Conservation (phyloP, 1,140 invertebrate genomes). For the Amphibalanus amphitrite region DNA sequence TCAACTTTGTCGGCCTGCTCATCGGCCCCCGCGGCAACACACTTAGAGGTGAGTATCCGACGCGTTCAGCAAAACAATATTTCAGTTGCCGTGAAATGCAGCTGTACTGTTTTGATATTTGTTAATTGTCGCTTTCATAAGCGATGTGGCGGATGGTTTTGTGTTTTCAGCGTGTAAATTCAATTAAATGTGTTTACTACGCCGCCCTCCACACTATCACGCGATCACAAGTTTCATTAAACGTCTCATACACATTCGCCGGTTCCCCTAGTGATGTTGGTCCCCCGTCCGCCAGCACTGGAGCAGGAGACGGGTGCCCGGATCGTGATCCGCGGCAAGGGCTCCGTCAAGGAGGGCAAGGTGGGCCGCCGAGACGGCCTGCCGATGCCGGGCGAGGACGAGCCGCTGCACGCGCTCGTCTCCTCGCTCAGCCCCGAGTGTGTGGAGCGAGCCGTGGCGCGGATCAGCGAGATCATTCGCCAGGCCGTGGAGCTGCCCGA, state of each 20-base stretch:
- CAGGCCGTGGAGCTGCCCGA: slow-evolving; percentile 97
- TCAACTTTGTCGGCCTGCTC: slow-evolving; percentile 96
- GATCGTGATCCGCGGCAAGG: slow-evolving; percentile 98
- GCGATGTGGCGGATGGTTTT: too few species aligned
- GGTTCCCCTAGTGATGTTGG: too few species aligned
- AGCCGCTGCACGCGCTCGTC: slow-evolving; percentile 97
- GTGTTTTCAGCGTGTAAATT: too few species aligned
- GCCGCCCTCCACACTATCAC: too few species aligned
- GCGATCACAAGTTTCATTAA: too few species aligned
- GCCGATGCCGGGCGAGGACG: slow-evolving; percentile 96
- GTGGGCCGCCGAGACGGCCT: slow-evolving; percentile 93
- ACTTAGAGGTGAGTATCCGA: slow-evolving; percentile 59
- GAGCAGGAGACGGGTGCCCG: slow-evolving; percentile 95
- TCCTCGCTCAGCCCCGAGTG: slow-evolving; percentile 92
- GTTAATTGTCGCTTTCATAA: too few species aligned
- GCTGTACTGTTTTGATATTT: too few species aligned
- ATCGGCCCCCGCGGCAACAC: slow-evolving; percentile 99
- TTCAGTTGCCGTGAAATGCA: too few species aligned
- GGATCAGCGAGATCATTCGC: slow-evolving; percentile 94
- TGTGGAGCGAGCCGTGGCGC: slow-evolving; percentile 93
- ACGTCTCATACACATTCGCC: too few species aligned
- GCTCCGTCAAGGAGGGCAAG: slow-evolving; percentile 98
- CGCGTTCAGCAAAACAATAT: too few species aligned
- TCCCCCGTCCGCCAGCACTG: slow-evolving; percentile 43
- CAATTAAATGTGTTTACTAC: too few species aligned